These are phyloP conservation scores for Boulengeromyrus knoepffleri DNA, from an alignment of 2,113 vertebrate species.

Conservation along the genomic window DNA sequence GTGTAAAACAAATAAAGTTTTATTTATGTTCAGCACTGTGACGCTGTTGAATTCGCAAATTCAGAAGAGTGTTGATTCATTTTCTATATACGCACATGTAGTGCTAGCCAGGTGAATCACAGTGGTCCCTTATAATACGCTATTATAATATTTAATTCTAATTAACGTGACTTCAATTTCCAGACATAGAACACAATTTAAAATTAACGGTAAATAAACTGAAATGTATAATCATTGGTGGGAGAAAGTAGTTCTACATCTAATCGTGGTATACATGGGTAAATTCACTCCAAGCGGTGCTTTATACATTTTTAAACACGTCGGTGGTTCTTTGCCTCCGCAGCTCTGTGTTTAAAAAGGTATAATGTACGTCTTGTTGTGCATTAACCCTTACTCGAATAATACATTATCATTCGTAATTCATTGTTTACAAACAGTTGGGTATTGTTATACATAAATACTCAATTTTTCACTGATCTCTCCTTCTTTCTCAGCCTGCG, in stretches of 20 bases:
- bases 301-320: not conserved
- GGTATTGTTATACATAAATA: not conserved
- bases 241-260: not conserved
- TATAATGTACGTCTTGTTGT: not conserved
- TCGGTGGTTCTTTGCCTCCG: not conserved
- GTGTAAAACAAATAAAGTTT: not conserved
- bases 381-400: not conserved
- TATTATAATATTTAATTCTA: not conserved
- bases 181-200: not conserved
- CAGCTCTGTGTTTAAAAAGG: not conserved
- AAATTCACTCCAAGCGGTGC: not conserved
- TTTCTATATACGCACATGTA: not conserved
- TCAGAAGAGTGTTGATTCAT: not conserved
- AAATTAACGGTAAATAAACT: not conserved
- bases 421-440: not conserved
- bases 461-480: not conserved
- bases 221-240: not conserved
- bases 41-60: not conserved
- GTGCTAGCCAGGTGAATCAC: not conserved
- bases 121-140: not conserved
- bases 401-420: not conserved
- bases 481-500: constrained; percentile 71
- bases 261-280: not conserved
- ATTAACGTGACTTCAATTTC: not conserved
- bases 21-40: not conserved